Conservation (phyloP, 2,113 vertebrate genomes). For the Paratilapia polleni region DNA sequence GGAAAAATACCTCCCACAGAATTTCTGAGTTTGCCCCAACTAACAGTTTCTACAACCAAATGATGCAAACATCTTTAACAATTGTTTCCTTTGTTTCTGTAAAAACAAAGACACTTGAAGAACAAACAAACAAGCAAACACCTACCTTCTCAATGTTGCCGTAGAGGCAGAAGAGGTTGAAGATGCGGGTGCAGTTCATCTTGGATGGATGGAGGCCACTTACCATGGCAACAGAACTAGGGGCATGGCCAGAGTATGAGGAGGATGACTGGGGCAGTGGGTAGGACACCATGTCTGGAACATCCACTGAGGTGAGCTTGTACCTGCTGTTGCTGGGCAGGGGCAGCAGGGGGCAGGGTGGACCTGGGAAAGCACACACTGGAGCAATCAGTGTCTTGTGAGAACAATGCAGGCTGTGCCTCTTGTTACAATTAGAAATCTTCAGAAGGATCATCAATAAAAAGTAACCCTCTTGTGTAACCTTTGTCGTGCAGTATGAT, state of each 20-base stretch:
- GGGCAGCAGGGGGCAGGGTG: constrained; percentile 91
- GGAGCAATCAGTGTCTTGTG: neutral
- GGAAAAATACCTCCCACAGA: neutral
- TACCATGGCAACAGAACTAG: constrained; percentile 95
- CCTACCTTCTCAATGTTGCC: constrained; percentile 97
- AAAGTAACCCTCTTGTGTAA: no score
- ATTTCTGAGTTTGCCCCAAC: neutral
- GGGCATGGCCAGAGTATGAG: constrained; percentile 88
- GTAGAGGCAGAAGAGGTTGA: constrained; percentile 98
- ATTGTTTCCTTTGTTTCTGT: neutral
- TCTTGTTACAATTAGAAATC: no score
- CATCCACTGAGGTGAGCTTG: constrained; percentile 88
- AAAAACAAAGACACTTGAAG: neutral
- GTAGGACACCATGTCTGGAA: constrained; percentile 95
- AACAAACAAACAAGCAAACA: neutral
- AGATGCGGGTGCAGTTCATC: constrained; percentile 98
- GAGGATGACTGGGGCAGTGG: constrained; percentile 87
- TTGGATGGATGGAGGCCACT: constrained; percentile 93
- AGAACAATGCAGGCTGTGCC: neutral
- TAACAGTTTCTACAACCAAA: neutral
- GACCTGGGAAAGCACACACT: constrained; percentile 77
- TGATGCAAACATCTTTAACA: neutral
- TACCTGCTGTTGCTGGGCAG: constrained; percentile 89
- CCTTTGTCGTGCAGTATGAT: no score
- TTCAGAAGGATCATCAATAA: no score